phyloP scores from a whole-genome alignment of 1,140 invertebrate species.

The Drosophila carrolli region DNA sequence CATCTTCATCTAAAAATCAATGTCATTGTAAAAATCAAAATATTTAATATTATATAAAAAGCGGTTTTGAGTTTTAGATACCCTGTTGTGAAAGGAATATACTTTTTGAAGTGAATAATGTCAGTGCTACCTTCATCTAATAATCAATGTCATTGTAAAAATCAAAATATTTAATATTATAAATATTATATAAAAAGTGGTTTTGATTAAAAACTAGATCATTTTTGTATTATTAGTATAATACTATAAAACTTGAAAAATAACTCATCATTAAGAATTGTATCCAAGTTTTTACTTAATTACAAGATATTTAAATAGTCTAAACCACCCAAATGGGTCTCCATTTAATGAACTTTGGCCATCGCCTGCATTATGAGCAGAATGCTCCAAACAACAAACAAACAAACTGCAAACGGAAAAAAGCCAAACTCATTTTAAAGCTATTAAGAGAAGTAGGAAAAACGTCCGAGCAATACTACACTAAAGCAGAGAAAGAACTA shows the following conservation, averaged over 20 bases:
- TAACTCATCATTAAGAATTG: background rate
- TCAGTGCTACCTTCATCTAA: too few species aligned
- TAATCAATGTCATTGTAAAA: too few species aligned
- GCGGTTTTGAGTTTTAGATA: conserved; percentile 1
- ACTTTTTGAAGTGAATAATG: too few species aligned
- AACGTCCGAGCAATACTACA: conserved; percentile 30
- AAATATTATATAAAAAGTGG: too few species aligned
- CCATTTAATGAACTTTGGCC: conserved; percentile 52
- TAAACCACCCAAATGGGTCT: background rate
- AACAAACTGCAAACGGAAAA: conserved; percentile 58
- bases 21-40: too few species aligned
- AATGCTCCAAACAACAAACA: conserved; percentile 32
- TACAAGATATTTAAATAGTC: background rate
- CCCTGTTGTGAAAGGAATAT: conserved; percentile 1
- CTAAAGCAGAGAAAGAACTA: background rate
- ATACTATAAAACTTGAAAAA: too few species aligned
- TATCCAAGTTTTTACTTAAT: background rate
- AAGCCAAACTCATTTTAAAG: conserved; percentile 78
- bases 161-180: too few species aligned
- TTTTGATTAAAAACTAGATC: too few species aligned
- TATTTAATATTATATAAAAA: too few species aligned
- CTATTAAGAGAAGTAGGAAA: conserved; percentile 64
- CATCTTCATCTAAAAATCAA: too few species aligned
- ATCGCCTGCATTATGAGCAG: conserved; percentile 42
- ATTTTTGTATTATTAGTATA: too few species aligned